Conservation (phyloP, 2,888 invertebrate species). For the Lottia gigantea region DNA sequence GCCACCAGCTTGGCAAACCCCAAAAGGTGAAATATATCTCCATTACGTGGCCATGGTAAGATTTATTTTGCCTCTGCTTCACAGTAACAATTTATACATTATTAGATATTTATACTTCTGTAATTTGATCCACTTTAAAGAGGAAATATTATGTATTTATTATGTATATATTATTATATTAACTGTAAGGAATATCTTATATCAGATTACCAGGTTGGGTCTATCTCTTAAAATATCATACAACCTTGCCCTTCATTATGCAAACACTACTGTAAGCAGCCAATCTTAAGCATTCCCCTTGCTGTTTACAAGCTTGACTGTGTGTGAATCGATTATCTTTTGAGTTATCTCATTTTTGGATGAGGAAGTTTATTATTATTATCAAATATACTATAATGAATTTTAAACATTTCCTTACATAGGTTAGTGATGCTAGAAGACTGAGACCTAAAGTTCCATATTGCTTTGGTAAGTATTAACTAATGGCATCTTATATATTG, state of each 20-base stretch:
- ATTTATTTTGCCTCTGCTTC: background rate
- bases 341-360: too few species aligned
- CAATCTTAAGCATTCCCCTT: background rate
- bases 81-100: too few species aligned
- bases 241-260: background rate
- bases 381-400: background rate
- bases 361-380: too few species aligned
- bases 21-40: conserved; percentile 40
- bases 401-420: background rate
- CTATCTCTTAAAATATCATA: background rate
- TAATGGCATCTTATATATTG: too few species aligned
- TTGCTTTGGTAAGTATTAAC: conserved; percentile 32
- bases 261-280: background rate
- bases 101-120: too few species aligned
- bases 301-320: background rate
- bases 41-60: conserved; percentile 36
- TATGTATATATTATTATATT: too few species aligned
- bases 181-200: background rate
- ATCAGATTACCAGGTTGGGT: too few species aligned
- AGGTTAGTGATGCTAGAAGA: conserved; percentile 36
- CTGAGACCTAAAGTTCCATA: conserved; percentile 26
- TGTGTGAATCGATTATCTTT: too few species aligned
- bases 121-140: too few species aligned
- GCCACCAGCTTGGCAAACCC: conserved; percentile 35
- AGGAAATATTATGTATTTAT: too few species aligned